These are phyloP conservation scores for Rhabdomys dilectus DNA, from an alignment of 2,113 vertebrate genomes.

Conservation along the genomic window DNA sequence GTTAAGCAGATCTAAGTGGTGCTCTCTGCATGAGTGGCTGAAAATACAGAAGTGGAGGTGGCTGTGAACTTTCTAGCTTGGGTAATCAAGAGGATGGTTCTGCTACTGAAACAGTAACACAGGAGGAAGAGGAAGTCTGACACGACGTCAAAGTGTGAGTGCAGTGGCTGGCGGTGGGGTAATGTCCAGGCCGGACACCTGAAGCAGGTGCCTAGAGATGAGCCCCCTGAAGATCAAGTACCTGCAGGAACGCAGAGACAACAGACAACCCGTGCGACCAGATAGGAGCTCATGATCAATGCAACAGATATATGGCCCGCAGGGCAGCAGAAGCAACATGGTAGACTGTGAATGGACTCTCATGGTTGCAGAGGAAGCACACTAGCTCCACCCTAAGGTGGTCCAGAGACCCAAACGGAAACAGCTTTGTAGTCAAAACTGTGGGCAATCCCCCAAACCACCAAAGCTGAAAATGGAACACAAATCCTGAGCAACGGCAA, in stretches of 20 bases:
- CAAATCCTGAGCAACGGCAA: neutral
- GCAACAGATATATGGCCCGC: neutral
- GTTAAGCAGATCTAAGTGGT: neutral
- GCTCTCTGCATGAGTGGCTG: neutral
- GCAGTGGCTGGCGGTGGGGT: neutral
- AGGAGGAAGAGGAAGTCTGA: neutral
- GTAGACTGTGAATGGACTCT: neutral
- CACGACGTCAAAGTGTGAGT: neutral
- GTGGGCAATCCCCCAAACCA: neutral
- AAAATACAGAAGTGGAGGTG: conserved; percentile 45
- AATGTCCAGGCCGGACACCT: neutral
- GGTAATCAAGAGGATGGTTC: neutral
- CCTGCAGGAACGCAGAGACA: neutral
- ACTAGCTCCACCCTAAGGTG: neutral
- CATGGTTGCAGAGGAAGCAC: neutral
- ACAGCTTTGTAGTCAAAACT: neutral
- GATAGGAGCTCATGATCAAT: neutral
- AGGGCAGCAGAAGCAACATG: neutral
- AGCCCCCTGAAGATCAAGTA: neutral
- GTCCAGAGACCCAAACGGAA: neutral
- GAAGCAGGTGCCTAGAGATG: neutral
- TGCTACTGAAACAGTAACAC: neutral
- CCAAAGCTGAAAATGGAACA: conserved; percentile 26
- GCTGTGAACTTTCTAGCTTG: neutral
- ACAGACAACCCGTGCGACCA: neutral